Conservation (phyloP, 1,140 invertebrate species). For the Zaprionus vittiger region DNA sequence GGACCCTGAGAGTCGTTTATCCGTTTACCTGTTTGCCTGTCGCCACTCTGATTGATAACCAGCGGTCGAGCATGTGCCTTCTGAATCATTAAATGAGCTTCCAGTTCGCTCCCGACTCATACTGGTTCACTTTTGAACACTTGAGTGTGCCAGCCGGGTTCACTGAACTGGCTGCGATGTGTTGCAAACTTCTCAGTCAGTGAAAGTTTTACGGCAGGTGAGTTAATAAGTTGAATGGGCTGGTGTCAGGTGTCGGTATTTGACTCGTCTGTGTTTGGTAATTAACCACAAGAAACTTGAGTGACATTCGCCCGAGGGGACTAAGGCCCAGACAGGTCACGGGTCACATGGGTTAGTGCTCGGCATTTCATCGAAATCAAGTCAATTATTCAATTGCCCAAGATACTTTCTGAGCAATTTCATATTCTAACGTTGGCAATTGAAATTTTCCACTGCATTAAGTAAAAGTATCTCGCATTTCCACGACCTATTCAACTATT, state of each 20-base stretch:
- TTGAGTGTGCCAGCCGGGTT: slow-evolving; percentile 33
- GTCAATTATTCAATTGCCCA: slow-evolving; percentile 1
- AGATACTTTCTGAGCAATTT: slow-evolving; percentile 21
- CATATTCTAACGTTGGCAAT: slow-evolving; percentile 1
- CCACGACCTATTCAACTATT: slow-evolving; percentile 25
- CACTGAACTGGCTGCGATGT: slow-evolving; percentile 65
- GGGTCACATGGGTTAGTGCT: neutral
- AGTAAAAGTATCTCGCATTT: slow-evolving; percentile 7
- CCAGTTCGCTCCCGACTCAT: slow-evolving; percentile 24
- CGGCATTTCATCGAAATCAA: neutral
- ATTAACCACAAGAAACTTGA: slow-evolving; percentile 57
- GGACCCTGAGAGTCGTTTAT: slow-evolving; percentile 43
- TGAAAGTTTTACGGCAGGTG: slow-evolving; percentile 16
- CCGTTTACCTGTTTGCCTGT: slow-evolving; percentile 50
- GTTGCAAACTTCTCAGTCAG: slow-evolving; percentile 20
- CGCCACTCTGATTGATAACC: slow-evolving; percentile 67
- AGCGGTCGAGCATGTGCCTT: slow-evolving; percentile 55
- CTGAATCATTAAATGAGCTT: slow-evolving; percentile 56
- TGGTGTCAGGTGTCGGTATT: slow-evolving; percentile 14
- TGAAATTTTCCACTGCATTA: slow-evolving; percentile 29
- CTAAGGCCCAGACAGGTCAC: neutral
- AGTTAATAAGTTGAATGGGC: slow-evolving; percentile 1
- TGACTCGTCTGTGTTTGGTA: slow-evolving; percentile 37
- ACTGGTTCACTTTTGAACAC: slow-evolving; percentile 28
- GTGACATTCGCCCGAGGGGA: slow-evolving; percentile 7